Conservation (phyloP, 2,797 vertebrate genomes). For the Epinephelus awoara region DNA sequence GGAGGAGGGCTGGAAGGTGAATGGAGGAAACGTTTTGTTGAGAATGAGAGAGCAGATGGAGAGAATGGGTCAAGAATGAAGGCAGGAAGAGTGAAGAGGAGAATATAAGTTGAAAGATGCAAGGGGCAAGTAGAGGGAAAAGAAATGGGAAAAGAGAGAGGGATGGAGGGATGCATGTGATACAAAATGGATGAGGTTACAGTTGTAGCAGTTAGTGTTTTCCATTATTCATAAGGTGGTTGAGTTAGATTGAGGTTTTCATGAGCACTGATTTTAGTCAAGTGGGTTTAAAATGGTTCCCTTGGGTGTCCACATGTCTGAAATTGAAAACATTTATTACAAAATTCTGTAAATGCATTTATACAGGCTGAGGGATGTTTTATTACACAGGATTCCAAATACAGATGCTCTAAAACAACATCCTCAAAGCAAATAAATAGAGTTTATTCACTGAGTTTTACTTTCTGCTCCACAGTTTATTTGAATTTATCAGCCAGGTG, state of each 20-base stretch:
- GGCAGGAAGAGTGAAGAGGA: background rate
- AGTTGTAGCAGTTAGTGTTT: slow-evolving; percentile 42
- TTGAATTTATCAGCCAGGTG: background rate
- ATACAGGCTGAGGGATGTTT: background rate
- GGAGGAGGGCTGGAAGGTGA: background rate
- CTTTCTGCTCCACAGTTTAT: background rate
- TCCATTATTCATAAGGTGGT: slow-evolving; percentile 54
- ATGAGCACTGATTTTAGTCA: slow-evolving; percentile 35
- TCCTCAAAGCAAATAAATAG: background rate
- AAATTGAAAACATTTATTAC: slow-evolving; percentile 5
- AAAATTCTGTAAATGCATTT: background rate
- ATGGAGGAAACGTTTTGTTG: background rate
- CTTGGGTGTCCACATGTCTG: background rate
- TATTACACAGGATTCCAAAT: background rate
- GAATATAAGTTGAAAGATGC: background rate
- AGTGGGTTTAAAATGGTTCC: slow-evolving; percentile 40
- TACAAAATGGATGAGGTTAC: slow-evolving; percentile 51
- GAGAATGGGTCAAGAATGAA: too few species aligned
- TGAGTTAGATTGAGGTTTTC: slow-evolving; percentile 40
- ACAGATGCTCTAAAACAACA: background rate
- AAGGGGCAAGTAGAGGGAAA: background rate
- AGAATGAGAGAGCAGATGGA: background rate
- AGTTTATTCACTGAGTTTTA: background rate
- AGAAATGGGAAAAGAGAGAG: background rate
- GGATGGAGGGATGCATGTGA: background rate